Base-by-base conservation (phyloP, 2,888 invertebrate genomes). In the Caenorhabditis sp. region DNA sequence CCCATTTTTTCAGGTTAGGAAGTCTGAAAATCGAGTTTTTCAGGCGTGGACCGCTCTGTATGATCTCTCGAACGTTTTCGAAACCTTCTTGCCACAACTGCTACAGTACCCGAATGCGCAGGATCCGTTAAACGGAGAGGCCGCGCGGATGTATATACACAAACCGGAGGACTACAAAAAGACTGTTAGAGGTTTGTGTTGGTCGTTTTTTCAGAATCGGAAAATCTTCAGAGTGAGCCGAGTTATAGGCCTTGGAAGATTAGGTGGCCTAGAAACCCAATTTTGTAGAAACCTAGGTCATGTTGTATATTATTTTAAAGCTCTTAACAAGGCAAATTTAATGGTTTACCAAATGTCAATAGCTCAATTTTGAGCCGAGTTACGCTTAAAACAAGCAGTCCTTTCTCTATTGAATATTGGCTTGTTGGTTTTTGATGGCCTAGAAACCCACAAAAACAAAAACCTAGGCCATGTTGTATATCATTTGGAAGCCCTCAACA, bases 91-190 rank as follows among this genome's bases (percentile, higher is more conserved):
- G 94, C 99, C 99, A 84, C 99, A 99, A 94, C 94, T 99, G 93
- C 94, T 99, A 93, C 97, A 98, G 90, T 99, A 99, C 94, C 99
- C 99, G 63, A 99, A 99, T 94, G 98, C 99, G 74, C 97, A 98
- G 91, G 99, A 99, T 94, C 99, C 99, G 41, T 94, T 99, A 88
- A 99, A 99, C 94, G 98, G 99, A 58, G 99, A 99, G 94, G 99
- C 99, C 84, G 99, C 99, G 89, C 97, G 98, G 85, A 96, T 99
- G 95, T 99, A 97, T 94, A 95, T 99, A 92, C 98, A 99, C 94
- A 98, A 98, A 94, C 99, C 99, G 73, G 99, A 99, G 93, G 99
- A 99, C 93, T 99, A 98, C 94, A 98, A 97, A 94, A 97, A 97
- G 93, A 98, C 98, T 94, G 98, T 99, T 69, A 95, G 96, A 94